Evolutionary conservation across 2,113 vertebrate genomes (phyloP).

Genomic region (Siniperca chuatsi): DNA sequence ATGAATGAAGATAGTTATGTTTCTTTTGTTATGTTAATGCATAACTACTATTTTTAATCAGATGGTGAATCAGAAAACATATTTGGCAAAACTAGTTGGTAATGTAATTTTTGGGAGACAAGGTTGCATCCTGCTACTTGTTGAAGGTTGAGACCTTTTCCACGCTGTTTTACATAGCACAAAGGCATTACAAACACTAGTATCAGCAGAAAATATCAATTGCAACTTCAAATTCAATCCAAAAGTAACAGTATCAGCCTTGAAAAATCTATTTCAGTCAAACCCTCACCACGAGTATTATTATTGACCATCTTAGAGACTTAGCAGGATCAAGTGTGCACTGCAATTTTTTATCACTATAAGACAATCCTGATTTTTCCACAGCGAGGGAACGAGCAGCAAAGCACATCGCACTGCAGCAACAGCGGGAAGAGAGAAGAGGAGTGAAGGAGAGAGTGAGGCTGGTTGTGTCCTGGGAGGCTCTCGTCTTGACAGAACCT

Average conservation of each 20-base stretch:
- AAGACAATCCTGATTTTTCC: neutral
- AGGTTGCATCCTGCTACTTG: neutral
- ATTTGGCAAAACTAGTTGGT: neutral
- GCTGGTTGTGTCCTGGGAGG: conserved; percentile 59
- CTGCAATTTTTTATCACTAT: neutral
- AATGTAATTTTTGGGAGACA: neutral
- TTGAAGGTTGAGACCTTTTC: neutral
- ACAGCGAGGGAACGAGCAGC: neutral
- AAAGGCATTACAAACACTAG: neutral
- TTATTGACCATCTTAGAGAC: neutral
- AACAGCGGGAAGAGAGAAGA: neutral
- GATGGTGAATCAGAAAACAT: neutral
- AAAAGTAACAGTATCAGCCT: neutral
- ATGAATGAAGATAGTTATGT: no score
- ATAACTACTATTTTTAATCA: neutral
- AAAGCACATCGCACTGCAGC: neutral
- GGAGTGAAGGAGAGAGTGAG: neutral
- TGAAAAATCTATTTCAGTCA: neutral
- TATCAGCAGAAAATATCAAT: neutral
- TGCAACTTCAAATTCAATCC: neutral
- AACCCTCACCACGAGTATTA: neutral
- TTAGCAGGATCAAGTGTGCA: neutral
- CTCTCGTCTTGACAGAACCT: conserved; percentile 61
- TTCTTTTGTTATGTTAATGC: neutral
- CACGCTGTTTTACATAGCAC: no score